These are phyloP conservation scores for Girardinus metallicus DNA, from an alignment of 2,797 vertebrate species.

Conservation along the genomic window DNA sequence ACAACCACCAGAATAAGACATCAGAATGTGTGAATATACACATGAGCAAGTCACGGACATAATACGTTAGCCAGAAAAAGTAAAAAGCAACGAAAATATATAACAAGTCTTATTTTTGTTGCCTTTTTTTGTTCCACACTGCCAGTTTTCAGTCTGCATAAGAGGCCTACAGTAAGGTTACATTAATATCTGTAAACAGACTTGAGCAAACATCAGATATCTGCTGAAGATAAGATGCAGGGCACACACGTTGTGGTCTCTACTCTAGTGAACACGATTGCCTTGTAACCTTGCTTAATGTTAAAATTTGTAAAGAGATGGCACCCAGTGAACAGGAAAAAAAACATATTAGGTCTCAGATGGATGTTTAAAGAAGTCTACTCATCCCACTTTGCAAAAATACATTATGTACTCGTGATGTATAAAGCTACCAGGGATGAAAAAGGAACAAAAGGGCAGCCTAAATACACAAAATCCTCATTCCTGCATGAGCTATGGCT, in stretches of 20 bases:
- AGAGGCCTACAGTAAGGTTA: slow-evolving; percentile 25
- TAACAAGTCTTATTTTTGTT: background rate
- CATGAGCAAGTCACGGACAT: slow-evolving; percentile 5
- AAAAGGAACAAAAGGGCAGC: background rate
- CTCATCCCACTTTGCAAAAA: background rate
- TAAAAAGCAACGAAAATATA: slow-evolving; percentile 44
- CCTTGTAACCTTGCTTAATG: slow-evolving; percentile 48
- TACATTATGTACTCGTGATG: background rate
- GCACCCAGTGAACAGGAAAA: slow-evolving; percentile 50
- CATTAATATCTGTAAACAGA: slow-evolving; percentile 52
- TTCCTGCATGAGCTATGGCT: slow-evolving; percentile 9
- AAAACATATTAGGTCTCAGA: slow-evolving; percentile 1
- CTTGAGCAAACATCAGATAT: slow-evolving; percentile 40
- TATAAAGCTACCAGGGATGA: background rate
- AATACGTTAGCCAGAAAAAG: slow-evolving; percentile 68
- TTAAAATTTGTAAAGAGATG: slow-evolving; percentile 74
- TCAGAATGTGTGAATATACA: slow-evolving; percentile 2
- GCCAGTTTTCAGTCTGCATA: slow-evolving; percentile 22
- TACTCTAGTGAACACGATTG: slow-evolving; percentile 46
- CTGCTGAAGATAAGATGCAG: slow-evolving; percentile 26
- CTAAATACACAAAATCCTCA: slow-evolving; percentile 5
- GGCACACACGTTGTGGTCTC: slow-evolving; percentile 70
- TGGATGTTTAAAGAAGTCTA: background rate
- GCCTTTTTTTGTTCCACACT: background rate
- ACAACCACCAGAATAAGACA: slow-evolving; percentile 36